Conservation (phyloP, 1,140 invertebrate species). For the Potamilus streckersoni region DNA sequence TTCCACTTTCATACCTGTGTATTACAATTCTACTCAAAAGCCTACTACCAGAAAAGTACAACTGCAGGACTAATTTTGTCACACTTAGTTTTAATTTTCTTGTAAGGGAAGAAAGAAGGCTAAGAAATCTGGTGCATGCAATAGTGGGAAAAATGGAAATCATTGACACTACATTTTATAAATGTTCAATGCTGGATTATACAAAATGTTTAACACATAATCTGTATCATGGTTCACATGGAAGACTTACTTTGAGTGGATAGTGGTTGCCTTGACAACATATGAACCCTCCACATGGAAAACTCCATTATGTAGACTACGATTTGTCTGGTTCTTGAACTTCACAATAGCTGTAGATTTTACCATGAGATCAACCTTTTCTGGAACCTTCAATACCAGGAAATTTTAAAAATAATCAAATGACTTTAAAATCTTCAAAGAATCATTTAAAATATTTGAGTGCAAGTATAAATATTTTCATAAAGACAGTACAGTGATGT, state of each 20-base stretch:
- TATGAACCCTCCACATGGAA: slow-evolving; percentile 31
- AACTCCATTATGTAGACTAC: slow-evolving; percentile 25
- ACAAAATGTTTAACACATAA: no score
- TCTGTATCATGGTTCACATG: slow-evolving; percentile 1
- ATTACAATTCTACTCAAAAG: no score
- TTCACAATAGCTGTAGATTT: slow-evolving; percentile 9
- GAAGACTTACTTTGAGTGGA: slow-evolving; percentile 8
- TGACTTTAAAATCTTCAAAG: no score
- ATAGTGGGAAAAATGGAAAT: neutral
- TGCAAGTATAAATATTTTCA: no score
- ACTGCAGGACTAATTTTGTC: no score
- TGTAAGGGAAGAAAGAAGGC: neutral
- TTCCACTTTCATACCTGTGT: no score
- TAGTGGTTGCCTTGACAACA: slow-evolving; percentile 18
- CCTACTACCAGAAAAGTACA: no score
- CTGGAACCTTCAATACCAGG: slow-evolving; percentile 16
- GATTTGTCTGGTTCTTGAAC: slow-evolving; percentile 25
- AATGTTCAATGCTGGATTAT: neutral
- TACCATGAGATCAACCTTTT: slow-evolving; percentile 7
- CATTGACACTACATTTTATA: neutral
- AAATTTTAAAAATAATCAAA: neutral
- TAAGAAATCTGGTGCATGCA: neutral
- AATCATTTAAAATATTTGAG: no score
- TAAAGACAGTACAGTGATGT: no score
- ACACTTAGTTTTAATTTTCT: no score